Percentiles rank a stretch among this genome's conserved stretches.
Evolutionary conservation across 2,797 vertebrate genomes (phyloP).

Genomic region (Onychomys arenicola): DNA sequence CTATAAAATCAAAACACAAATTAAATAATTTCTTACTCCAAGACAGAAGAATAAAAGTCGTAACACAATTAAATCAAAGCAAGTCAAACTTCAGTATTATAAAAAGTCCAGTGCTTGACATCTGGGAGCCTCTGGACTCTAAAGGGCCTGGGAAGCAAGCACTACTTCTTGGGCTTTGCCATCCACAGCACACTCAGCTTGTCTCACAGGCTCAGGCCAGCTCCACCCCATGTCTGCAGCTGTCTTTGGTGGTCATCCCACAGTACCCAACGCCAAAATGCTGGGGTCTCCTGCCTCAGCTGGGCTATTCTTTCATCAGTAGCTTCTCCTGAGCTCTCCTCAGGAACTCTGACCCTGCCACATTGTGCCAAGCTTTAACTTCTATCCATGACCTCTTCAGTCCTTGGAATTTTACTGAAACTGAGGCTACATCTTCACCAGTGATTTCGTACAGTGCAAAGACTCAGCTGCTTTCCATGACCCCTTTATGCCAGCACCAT

Average conservation of each 20-base stretch:
- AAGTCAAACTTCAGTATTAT: not conserved
- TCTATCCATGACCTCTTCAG: not conserved
- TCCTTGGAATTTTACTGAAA: not conserved
- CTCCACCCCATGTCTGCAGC: not conserved
- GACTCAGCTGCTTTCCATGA: not conserved
- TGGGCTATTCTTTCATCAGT: not conserved
- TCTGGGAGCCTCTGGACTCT: not conserved
- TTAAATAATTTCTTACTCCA: not conserved
- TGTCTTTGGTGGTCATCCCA: not conserved
- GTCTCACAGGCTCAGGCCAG: not conserved
- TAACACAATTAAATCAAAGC: not conserved
- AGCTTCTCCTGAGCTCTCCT: not conserved
- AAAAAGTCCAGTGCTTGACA: not conserved
- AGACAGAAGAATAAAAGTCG: not conserved
- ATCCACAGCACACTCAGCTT: not conserved
- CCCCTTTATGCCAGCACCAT: not conserved
- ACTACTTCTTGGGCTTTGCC: not conserved
- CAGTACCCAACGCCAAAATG: not conserved
- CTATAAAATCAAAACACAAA: not conserved
- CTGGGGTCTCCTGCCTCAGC: not conserved
- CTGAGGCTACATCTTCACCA: not conserved
- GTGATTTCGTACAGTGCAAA: not conserved
- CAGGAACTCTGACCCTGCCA: not conserved
- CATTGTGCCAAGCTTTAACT: not conserved
- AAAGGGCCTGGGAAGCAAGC: not conserved